Evolutionary conservation across 2,888 invertebrate species (phyloP).

Genomic region (Limenitis camilla): DNA sequence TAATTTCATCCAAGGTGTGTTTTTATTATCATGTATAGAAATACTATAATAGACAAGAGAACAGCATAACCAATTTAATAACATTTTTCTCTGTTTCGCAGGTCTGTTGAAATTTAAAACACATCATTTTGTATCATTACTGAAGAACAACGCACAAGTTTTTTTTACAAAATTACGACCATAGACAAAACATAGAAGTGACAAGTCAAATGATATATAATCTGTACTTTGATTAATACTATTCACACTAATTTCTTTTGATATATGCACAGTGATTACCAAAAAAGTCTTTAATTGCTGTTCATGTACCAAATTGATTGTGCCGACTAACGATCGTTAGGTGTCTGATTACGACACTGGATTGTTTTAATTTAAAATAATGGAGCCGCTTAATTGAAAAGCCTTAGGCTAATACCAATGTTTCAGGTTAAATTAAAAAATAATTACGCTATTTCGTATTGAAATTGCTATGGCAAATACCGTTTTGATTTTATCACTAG

Average conservation of each 20-base stretch:
- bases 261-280: constrained; percentile 39
- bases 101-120: too few relatives aligned
- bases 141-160: too few relatives aligned
- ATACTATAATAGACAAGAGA: too few relatives aligned
- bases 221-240: constrained; percentile 37
- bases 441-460: background rate
- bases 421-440: background rate
- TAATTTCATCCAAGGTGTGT: too few relatives aligned
- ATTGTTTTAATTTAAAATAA: constrained; percentile 37
- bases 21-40: too few relatives aligned
- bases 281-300: constrained; percentile 49
- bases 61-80: too few relatives aligned
- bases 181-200: background rate
- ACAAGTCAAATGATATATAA: constrained; percentile 3
- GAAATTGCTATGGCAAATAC: too few relatives aligned
- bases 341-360: constrained; percentile 33
- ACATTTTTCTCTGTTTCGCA: too few relatives aligned
- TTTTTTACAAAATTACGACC: too few relatives aligned
- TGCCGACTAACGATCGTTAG: constrained; percentile 43
- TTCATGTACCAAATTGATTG: constrained; percentile 40
- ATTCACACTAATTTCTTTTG: constrained; percentile 27
- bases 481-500: too few relatives aligned
- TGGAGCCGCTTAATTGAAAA: constrained; percentile 34
- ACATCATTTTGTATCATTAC: too few relatives aligned
- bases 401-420: constrained; percentile 20